Evolutionary conservation across 2,888 invertebrate genomes (phyloP).

Genomic region (Xanthia icteritia): DNA sequence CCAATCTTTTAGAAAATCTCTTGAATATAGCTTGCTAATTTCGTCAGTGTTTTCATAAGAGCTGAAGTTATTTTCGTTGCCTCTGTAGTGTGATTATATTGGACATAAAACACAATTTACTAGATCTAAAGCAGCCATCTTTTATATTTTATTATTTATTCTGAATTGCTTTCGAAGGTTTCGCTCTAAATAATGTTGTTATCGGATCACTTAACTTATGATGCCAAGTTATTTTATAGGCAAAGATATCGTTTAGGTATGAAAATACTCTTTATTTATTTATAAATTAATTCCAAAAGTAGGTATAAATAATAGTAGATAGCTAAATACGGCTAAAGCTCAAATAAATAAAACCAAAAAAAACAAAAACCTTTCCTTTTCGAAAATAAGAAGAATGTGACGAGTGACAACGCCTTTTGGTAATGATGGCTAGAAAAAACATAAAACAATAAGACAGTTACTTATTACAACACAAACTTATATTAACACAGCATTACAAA

Average conservation of each 20-base stretch:
- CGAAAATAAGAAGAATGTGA: not conserved
- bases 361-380: not conserved
- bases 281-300: not conserved
- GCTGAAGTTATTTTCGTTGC: conserved; percentile 27
- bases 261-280: not conserved
- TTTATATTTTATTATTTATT: conserved; percentile 30
- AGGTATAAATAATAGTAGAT: not conserved
- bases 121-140: conserved; percentile 19
- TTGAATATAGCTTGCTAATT: not conserved
- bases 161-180: conserved; percentile 38
- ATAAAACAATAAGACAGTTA: not conserved
- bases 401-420: not conserved
- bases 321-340: not conserved
- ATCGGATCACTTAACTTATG: conserved; percentile 37
- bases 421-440: not conserved
- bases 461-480: not conserved
- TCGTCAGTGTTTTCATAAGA: conserved; percentile 12
- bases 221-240: conserved; percentile 19
- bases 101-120: conserved; percentile 32
- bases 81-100: conserved; percentile 9
- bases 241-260: conserved; percentile 3
- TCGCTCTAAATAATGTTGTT: conserved; percentile 26
- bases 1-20: conserved; percentile 11
- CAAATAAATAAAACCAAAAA: not conserved
- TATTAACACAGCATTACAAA: not conserved